Evolutionary conservation across 2,888 invertebrate species (phyloP), one percentile per base, ranked within the genome.

Genomic region (Phania funesta): DNA sequence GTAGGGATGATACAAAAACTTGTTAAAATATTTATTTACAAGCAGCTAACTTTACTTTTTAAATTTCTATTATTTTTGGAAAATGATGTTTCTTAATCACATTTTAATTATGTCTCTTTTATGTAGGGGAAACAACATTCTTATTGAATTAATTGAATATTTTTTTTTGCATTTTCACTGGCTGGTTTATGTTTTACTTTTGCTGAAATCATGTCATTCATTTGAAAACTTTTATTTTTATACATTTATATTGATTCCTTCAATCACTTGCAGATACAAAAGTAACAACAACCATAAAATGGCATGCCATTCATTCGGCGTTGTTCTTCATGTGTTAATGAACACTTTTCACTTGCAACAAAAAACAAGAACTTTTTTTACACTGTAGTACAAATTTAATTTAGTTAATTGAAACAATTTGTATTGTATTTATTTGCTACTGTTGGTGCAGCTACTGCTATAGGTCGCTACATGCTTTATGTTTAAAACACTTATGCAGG

Each of bases 381-480:
- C 74, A 67, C 65, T 85, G 87, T 67, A 87, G 89, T 88, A 88
- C 87, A 88, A 89, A 89, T 89, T 89, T 89, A 89, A 89, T 89
- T 89, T 89, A 89, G 89, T 89, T 89, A 89, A 89, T 89, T 89
- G 89, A 89, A 89, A 89, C 89, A 89, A 89, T 89, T 89, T 89
- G 89, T 89, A 78, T 82, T 82, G 73, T 77, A 82, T 78, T 70
- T 44, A 79, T 58, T 67, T 65, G 48, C 60, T 67, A 35, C 48
- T 65, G 5, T 24, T 64, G 54, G 9, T 44, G 35, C n/a, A n/a
- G n/a, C n/a, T n/a, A n/a, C n/a, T n/a, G n/a, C n/a, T n/a, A n/a
- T n/a, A n/a, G n/a, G n/a, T n/a, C n/a, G n/a, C 20, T n/a, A 18
- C 41, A 65, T 48, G 35, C 56, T 56, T 46, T 46, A 64, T 74